phyloP scores from a whole-genome alignment of 2,888 invertebrate species.

The Furcula furcula region DNA sequence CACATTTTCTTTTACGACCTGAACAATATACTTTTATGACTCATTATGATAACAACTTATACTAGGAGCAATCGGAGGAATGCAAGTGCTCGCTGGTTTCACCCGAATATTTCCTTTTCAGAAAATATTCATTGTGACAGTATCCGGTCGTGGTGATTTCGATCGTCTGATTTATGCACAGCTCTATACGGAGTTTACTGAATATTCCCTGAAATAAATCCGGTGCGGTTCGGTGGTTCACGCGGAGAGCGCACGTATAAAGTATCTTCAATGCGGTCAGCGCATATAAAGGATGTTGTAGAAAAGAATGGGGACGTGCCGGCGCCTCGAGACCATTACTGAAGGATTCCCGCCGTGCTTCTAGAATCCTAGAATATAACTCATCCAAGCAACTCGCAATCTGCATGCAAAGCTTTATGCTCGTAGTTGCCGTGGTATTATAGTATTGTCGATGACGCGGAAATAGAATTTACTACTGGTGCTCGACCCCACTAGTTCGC shows the following conservation, averaged over 20 bases:
- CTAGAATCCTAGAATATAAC: conserved; percentile 48
- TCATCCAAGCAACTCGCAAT: conserved; percentile 42
- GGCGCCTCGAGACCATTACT: conserved; percentile 46
- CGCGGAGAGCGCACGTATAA: conserved; percentile 42
- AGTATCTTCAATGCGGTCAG: conserved; percentile 52
- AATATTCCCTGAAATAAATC: conserved; percentile 63
- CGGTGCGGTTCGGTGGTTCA: conserved; percentile 52
- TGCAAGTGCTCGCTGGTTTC: conserved; percentile 42
- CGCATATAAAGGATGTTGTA: conserved; percentile 51
- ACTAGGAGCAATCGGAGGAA: conserved; percentile 53
- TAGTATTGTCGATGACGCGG: conserved; percentile 59
- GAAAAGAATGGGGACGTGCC: conserved; percentile 44
- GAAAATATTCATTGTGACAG: conserved; percentile 45
- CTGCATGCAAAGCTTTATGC: conserved; percentile 51
- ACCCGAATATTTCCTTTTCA: conserved; percentile 37
- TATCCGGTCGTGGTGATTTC: conserved; percentile 41
- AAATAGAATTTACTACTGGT: conserved; percentile 63
- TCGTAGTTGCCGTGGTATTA: conserved; percentile 28
- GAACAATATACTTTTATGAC: conserved; percentile 64
- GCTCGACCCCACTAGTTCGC: conserved; percentile 41
- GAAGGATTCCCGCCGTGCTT: conserved; percentile 24
- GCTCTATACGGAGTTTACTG: conserved; percentile 37
- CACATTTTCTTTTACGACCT: conserved; percentile 59
- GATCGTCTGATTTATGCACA: conserved; percentile 52
- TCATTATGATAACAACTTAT: conserved; percentile 71